Base-by-base conservation (phyloP, 2,888 invertebrate genomes). In the Thymelicus acteon region DNA sequence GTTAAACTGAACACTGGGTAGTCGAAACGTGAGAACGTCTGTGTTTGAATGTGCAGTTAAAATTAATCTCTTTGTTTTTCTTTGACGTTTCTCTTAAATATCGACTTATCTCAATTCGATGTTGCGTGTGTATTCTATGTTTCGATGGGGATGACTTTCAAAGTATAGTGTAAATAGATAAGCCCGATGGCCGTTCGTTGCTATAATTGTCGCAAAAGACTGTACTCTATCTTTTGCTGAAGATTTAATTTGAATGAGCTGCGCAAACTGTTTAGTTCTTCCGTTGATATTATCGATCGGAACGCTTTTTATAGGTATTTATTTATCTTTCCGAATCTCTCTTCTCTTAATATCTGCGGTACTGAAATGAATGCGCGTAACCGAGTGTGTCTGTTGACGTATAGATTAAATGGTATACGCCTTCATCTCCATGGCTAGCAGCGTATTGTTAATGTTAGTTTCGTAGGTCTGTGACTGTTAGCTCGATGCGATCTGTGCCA, bases 141-240 rank as follows among this genome's bases (percentile, higher is more conserved):
- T 92, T 93, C 93, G 88, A 92, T 93, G 93, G 93, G 93, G 93
- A 89, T 93, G 92, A 91, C 82, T 89, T 87, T 87, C 82, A 89
- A 82, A 85, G 82, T 77, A 91, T 93, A 93, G 92, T 93, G 93
- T 93, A 92, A 86, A 93, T 93, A 94, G 93, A 90, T 82, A 85
- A 86, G 93, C 92, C 93, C 93, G 91, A 92, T 93, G 93, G 93
- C 93, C 93, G 93, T 91, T 92, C 93, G 93, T 92, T 93, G 93
- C 93, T 93, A 31, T 31, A 88, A 90, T 82, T 94, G 93, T 94
- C 92, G 93, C 94, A 90, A 91, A 93, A 92, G 90, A 92, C 92
- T 93, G 86, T 85, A 83, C 85, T 92, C 93, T 93, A 92, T 91
- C 92, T 91, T 93, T 92, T 90, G 93, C 93, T 93, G 85, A 92